These are phyloP conservation scores for Tipula vernalis DNA, from an alignment of 2,888 invertebrate genomes.

Conservation along the genomic window DNA sequence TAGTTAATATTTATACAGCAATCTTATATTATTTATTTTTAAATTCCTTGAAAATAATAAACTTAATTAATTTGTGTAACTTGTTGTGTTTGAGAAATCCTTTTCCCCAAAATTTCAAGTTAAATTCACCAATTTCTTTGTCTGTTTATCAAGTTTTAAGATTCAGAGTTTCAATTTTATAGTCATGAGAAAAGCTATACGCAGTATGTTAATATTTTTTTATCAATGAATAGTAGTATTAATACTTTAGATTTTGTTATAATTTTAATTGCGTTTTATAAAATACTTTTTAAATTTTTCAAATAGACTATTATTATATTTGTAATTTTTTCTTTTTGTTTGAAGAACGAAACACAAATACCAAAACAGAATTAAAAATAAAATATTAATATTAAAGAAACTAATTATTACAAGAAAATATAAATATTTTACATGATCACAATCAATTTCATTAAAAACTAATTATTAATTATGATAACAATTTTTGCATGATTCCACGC, in stretches of 20 bases:
- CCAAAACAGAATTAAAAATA: neutral
- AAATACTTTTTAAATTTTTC: neutral
- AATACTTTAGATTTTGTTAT: neutral
- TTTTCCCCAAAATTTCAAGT: neutral
- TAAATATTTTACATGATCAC: neutral
- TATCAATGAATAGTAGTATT: neutral
- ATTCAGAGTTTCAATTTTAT: neutral
- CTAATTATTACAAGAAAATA: neutral
- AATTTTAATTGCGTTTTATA: neutral
- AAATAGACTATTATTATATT: neutral
- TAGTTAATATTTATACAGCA: neutral
- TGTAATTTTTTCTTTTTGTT: neutral
- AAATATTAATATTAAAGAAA: neutral
- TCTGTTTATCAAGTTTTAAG: neutral
- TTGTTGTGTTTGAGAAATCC: neutral
- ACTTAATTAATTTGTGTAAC: neutral
- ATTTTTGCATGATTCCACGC: neutral
- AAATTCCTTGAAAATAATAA: neutral
- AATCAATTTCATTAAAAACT: neutral
- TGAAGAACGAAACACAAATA: neutral
- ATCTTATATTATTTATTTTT: neutral
- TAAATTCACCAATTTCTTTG: neutral
- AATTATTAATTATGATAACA: neutral
- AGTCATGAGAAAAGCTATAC: neutral
- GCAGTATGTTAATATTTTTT: neutral